phyloP scores from a whole-genome alignment of 2,888 invertebrate species.

The Phymatocera aterrima region DNA sequence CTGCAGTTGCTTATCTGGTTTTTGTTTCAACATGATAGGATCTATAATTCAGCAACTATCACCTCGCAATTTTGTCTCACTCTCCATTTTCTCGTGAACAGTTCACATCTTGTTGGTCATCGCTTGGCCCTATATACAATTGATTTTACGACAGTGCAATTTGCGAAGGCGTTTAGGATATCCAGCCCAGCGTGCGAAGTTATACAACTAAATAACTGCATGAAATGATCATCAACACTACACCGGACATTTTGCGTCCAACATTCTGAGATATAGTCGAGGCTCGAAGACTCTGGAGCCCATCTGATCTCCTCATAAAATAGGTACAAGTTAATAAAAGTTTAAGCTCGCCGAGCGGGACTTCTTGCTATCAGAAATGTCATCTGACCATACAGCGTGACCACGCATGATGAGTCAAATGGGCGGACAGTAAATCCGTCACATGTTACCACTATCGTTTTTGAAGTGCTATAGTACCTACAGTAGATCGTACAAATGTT shows the following conservation, averaged over 20 bases:
- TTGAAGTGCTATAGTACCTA: not conserved
- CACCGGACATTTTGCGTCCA: not conserved
- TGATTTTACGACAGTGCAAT: no score
- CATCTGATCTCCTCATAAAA: not conserved
- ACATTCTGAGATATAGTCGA: not conserved
- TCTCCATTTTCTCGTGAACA: no score
- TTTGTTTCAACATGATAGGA: no score
- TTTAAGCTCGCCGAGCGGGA: conserved; percentile 7
- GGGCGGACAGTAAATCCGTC: conserved; percentile 20
- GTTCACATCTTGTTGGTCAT: no score
- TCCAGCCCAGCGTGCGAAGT: no score
- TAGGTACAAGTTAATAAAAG: not conserved
- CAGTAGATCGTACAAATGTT: not conserved
- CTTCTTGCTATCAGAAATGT: conserved; percentile 15
- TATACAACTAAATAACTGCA: no score
- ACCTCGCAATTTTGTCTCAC: no score
- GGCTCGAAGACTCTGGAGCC: not conserved
- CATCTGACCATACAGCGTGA: conserved; percentile 13
- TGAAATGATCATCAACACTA: no score
- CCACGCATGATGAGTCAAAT: not conserved
- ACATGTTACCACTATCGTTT: not conserved
- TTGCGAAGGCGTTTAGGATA: no score
- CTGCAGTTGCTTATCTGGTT: no score
- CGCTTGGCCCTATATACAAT: no score
- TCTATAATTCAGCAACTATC: no score